A percentile compares a stretch with the other conserved stretches of the same genome.
Conservation (phyloP, 2,113 vertebrate genomes). For the Cervus canadensis region DNA sequence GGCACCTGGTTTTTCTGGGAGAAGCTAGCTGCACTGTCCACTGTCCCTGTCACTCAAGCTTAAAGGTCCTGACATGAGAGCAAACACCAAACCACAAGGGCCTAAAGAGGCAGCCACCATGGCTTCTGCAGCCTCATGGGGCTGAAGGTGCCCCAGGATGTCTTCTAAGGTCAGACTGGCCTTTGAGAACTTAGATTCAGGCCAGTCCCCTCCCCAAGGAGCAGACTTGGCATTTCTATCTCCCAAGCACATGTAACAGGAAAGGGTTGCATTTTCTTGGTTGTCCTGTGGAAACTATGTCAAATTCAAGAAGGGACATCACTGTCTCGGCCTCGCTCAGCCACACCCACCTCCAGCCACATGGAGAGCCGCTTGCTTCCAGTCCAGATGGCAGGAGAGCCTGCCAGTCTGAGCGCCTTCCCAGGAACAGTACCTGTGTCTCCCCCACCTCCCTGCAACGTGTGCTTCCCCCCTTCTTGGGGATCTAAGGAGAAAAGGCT, state of each 20-base stretch:
- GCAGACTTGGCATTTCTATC: background rate
- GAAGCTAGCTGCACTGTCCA: slow-evolving; percentile 37
- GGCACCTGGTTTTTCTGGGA: background rate
- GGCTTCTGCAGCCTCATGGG: background rate
- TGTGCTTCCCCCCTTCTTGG: background rate
- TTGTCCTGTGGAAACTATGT: background rate
- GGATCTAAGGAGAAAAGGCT: background rate
- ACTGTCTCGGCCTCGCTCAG: background rate
- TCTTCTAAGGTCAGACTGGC: background rate
- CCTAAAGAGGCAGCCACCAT: background rate
- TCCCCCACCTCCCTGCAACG: background rate
- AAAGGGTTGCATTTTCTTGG: background rate
- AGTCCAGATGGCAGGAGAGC: background rate
- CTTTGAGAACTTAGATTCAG: background rate
- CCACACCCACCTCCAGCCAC: background rate
- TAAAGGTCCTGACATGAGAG: slow-evolving; percentile 37
- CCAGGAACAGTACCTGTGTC: background rate
- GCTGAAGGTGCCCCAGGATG: background rate
- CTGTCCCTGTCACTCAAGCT: slow-evolving; percentile 35
- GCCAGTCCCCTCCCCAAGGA: background rate
- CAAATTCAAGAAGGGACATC: background rate
- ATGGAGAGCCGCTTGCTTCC: background rate
- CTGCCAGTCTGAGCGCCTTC: background rate
- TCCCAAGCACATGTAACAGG: background rate
- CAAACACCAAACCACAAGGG: slow-evolving; percentile 45